phyloP scores from a whole-genome alignment of 2,888 invertebrate species.

The Amphimallon solstitiale region DNA sequence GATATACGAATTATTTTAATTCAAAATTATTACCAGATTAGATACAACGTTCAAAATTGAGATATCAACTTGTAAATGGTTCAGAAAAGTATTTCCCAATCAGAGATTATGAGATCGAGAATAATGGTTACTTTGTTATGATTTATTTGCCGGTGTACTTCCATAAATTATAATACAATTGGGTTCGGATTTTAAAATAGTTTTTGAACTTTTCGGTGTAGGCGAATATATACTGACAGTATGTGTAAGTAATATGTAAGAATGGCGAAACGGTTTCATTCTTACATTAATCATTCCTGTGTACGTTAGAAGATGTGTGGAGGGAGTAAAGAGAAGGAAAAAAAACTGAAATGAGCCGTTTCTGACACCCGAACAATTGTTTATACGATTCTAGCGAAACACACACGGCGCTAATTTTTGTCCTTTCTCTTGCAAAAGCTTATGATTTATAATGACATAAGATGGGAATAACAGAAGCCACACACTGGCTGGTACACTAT shows the following conservation, averaged over 20 bases:
- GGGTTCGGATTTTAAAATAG: constrained; percentile 45
- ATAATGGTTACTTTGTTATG: constrained; percentile 39
- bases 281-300: constrained; percentile 47
- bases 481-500: constrained; percentile 23
- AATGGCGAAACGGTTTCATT: constrained; percentile 47
- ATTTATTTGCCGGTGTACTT: constrained; percentile 44
- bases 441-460: constrained; percentile 36
- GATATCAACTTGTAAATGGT: constrained; percentile 30
- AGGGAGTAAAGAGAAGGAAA: neutral
- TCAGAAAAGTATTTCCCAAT: constrained; percentile 30
- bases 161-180: constrained; percentile 48
- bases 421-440: constrained; percentile 32
- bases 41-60: constrained; percentile 25
- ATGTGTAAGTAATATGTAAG: constrained; percentile 46
- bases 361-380: constrained; percentile 43
- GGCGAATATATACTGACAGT: constrained; percentile 35
- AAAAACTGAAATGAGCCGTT: constrained; percentile 42
- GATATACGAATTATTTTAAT: constrained; percentile 25
- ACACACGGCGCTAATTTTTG: constrained; percentile 37
- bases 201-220: constrained; percentile 45
- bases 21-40: constrained; percentile 21
- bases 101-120: constrained; percentile 22
- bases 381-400: constrained; percentile 35
- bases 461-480: constrained; percentile 37
- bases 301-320: constrained; percentile 3